Evolutionary conservation across 2,113 vertebrate genomes (phyloP), one percentile per base, ranked within the genome.

Genomic region (Sturnus vulgaris): DNA sequence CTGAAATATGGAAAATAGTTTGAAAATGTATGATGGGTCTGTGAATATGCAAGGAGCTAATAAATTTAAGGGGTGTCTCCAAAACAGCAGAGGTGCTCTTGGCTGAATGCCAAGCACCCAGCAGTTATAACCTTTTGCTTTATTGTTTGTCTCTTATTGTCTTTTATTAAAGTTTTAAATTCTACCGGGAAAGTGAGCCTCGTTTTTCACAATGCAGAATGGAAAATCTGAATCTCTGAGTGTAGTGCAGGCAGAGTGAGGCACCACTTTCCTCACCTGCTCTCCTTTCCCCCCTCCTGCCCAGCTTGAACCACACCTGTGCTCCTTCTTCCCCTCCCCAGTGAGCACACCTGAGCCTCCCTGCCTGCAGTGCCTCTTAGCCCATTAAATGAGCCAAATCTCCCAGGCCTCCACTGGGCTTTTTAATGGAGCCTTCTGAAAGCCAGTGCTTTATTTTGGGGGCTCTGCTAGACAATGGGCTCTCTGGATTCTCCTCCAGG

Each of bases 401-500:
- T 91, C 57, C 49, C 71, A 57, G 86, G 64, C 64, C 73, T 87
- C 81, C 88, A 13, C 70, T 75, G 71, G 33, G 81, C 22, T 68
- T 94, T 92, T 94, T 93, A 96, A 96, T 94, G 86, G 90, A 95
- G 79, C 90, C 85, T 70, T 97, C 86, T 90, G 91, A 86, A 97
- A 95, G 91, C 23, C 11, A 85, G 17, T 5, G 86, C 95, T 96
- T 96, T 95, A 69, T 94, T 86, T 91, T 50, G 84, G 95, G 94
- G 69, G 73, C 89, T 96, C 79, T 4, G 12, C 57, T 56, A 90
- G 79, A 96, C 95, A 95, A 95, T 89, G 57, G 94, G 44, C 93
- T 94, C 88, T 90, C 85, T 40, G 88, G 93, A 95, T 89, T 97
- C 96, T 96, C 93, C 96, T 97, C 94, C 79, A 8, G 93, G 95